Percentiles rank a stretch among this genome's conserved stretches.
These are phyloP conservation scores for Microctenopoma lineatum DNA, from an alignment of 2,797 vertebrate genomes.

Conservation along the genomic window DNA sequence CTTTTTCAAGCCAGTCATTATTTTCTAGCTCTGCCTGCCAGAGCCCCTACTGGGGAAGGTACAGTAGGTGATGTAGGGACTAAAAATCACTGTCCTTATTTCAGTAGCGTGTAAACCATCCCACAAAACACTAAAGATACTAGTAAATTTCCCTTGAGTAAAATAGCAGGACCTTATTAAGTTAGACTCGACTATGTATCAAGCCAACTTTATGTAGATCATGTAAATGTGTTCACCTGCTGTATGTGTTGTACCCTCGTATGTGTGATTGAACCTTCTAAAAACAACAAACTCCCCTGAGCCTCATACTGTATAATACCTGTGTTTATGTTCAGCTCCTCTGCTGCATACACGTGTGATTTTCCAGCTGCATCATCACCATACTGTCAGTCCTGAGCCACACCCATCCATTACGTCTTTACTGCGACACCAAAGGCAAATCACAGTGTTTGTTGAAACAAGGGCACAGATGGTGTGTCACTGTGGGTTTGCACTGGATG, in stretches of 20 bases:
- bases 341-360: conserved; percentile 22
- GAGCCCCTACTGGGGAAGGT: conserved; percentile 13
- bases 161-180: not conserved
- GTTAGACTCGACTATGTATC: not conserved
- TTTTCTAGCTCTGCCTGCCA: conserved; percentile 29
- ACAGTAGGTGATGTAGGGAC: conserved; percentile 31
- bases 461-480: not conserved
- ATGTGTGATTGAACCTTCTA: conserved; percentile 5
- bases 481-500: not conserved
- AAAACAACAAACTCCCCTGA: conserved; percentile 29
- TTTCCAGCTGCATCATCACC: conserved; percentile 24
- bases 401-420: not conserved
- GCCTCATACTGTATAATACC: not conserved
- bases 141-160: not conserved
- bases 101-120: not conserved
- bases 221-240: not conserved
- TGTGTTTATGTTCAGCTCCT: conserved; percentile 22
- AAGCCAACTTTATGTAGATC: not conserved
- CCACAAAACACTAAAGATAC: not conserved
- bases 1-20: conserved; percentile 16
- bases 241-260: not conserved
- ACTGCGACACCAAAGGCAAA: conserved; percentile 46
- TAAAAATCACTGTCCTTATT: not conserved
- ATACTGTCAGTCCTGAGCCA: not conserved
- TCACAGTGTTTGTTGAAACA: conserved; percentile 43